Evolutionary conservation across 2,888 invertebrate species (phyloP).

Genomic region (Euspilapteryx auroguttella): DNA sequence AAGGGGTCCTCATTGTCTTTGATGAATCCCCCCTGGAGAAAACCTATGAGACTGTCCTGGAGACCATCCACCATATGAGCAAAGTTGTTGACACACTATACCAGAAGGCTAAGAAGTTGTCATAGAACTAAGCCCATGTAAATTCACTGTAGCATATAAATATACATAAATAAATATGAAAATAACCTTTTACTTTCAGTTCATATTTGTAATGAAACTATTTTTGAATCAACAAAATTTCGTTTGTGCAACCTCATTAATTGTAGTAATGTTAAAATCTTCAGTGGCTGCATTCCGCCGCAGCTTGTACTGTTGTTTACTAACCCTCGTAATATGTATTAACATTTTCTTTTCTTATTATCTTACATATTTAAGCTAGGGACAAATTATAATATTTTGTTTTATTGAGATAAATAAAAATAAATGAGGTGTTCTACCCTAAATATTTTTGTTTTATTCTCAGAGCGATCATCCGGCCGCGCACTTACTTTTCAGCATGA

Average conservation of each 20-base stretch:
- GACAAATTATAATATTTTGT: constrained; percentile 56
- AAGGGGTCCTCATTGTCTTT: constrained; percentile 96
- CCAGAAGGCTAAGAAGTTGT: constrained; percentile 98
- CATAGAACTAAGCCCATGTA: constrained; percentile 62
- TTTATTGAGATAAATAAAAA: constrained; percentile 54
- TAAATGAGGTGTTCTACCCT: constrained; percentile 47
- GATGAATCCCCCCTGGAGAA: constrained; percentile 94
- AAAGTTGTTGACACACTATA: constrained; percentile 99
- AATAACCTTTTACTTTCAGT: constrained; percentile 46
- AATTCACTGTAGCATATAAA: constrained; percentile 47
- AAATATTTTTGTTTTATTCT: constrained; percentile 32
- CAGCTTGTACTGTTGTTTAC: too few species aligned
- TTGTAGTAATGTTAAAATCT: constrained; percentile 16
- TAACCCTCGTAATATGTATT: too few species aligned
- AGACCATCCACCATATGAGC: constrained; percentile 98
- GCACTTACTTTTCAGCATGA: too few species aligned
- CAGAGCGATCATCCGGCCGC: too few species aligned
- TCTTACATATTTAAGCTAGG: constrained; percentile 43
- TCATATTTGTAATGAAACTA: constrained; percentile 34
- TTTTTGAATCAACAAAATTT: constrained; percentile 39
- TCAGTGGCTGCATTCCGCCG: too few species aligned
- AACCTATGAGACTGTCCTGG: constrained; percentile 96
- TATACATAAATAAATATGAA: constrained; percentile 39
- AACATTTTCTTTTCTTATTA: constrained; percentile 20
- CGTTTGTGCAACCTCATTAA: constrained; percentile 23